Evolutionary conservation across 2,888 invertebrate genomes (phyloP), one percentile per base, ranked within the genome.

Genomic region (Tachina lurida): DNA sequence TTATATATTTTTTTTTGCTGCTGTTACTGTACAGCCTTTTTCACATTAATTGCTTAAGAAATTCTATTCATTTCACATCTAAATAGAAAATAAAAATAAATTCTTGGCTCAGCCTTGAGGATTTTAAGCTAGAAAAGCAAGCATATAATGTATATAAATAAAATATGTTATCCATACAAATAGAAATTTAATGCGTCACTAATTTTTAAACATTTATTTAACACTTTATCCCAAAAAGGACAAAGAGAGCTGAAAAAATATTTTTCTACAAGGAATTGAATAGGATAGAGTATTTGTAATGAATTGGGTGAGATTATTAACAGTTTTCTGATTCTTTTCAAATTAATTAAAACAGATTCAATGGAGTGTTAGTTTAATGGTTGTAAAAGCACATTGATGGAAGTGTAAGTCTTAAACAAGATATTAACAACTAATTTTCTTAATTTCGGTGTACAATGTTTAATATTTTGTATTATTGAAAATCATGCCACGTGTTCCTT

Each of bases 141-240:
- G 12, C 45, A 43, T 39, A 56, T 2, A 17, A 62, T 86, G 78
- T 75, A 63, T 67, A 78, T 49, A 56, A 75, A 71, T 62, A 73
- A 83, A 62, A 73, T 70, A 31, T 73, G 47, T 54, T 71, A 63
- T 76, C 62, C 65, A 75, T 67, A 83, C 62, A 79, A 86, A 86
- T 82, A 83, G 75, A 83, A 83, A 83, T 83, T 83, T 83, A 86
- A 86, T 83, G 85, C 82, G 67, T 79, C 82, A 86, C 71, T 86
- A 86, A 83, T 83, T 86, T 83, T 76, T 54, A 62, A 86, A 83
- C 76, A 76, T 80, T 83, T 83, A 80, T 80, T 83, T 63, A 80
- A 80, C 86, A 83, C 83, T 84, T 84, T 56, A 17, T 74, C 67
- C 60, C 58, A 47, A 67, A 62, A 54, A 54, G 39, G 39, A 45